A percentile compares a stretch with the other conserved stretches of the same genome.
phyloP scores from a whole-genome alignment of 2,113 vertebrate genomes.

The Cygnus buccinator region DNA sequence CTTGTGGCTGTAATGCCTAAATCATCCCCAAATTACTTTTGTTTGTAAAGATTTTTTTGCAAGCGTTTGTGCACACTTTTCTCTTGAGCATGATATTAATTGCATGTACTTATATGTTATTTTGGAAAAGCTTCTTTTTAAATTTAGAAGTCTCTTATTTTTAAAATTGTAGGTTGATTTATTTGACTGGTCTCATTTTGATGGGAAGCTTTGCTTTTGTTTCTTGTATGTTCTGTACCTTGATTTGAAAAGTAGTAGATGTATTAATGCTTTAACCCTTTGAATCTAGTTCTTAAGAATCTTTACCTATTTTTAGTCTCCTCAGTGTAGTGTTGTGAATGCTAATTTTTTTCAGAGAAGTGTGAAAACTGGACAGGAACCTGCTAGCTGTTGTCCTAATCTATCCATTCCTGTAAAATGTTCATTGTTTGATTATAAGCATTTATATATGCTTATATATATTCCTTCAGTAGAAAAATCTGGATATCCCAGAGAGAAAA shows the following conservation, averaged over 20 bases:
- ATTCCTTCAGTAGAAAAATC: background rate
- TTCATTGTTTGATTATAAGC: background rate
- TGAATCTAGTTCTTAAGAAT: background rate
- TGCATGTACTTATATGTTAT: background rate
- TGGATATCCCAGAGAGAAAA: background rate
- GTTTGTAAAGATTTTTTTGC: background rate
- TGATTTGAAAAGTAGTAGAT: background rate
- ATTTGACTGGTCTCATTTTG: background rate
- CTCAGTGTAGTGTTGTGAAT: background rate
- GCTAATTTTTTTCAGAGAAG: background rate
- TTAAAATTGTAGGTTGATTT: background rate
- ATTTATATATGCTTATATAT: too few relatives aligned
- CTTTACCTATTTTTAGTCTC: background rate
- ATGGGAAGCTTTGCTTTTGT: accelerated
- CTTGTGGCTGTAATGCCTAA: background rate
- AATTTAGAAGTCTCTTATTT: background rate
- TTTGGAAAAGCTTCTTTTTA: background rate
- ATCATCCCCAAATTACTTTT: background rate
- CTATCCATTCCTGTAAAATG: background rate
- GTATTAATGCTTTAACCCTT: background rate
- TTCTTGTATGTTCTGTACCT: background rate
- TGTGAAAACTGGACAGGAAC: background rate
- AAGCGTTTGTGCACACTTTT: background rate
- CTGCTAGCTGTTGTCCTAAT: background rate
- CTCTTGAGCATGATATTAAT: background rate